Conservation (phyloP, 2,888 invertebrate genomes). For the Cheilosia soror region DNA sequence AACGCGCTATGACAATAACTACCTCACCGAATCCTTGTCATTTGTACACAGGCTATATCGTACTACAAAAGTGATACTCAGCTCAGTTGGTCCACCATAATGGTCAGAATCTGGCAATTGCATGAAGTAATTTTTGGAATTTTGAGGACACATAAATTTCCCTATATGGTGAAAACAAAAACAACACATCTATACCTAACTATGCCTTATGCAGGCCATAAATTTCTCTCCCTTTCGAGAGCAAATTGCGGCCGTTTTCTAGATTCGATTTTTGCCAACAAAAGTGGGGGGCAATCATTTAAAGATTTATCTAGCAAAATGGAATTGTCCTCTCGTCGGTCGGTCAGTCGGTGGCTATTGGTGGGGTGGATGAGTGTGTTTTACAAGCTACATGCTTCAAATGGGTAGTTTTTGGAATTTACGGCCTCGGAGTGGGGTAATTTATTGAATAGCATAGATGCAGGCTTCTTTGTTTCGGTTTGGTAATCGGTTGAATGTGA, state of each 20-base stretch:
- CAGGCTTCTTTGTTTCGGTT: slow-evolving; percentile 17
- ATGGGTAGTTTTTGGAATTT: slow-evolving; percentile 47
- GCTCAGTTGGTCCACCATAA: slow-evolving; percentile 15
- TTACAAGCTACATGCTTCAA: slow-evolving; percentile 60
- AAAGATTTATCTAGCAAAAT: slow-evolving; percentile 67
- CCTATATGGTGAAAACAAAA: slow-evolving; percentile 6
- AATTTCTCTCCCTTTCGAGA: slow-evolving; percentile 51
- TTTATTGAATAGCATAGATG: slow-evolving; percentile 56
- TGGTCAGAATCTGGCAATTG: slow-evolving; percentile 18
- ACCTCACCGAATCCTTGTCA: slow-evolving; percentile 21
- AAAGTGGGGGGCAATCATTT: slow-evolving; percentile 64
- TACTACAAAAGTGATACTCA: slow-evolving; percentile 39
- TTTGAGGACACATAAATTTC: slow-evolving; percentile 47
- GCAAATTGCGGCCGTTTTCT: slow-evolving; percentile 57
- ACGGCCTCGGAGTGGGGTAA: slow-evolving; percentile 1
- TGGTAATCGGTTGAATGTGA: slow-evolving; percentile 30
- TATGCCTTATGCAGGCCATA: slow-evolving; percentile 47
- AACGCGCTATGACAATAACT: slow-evolving; percentile 11
- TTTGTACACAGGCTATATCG: slow-evolving; percentile 39
- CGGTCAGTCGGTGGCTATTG: background rate
- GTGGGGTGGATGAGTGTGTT: slow-evolving; percentile 58
- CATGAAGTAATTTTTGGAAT: slow-evolving; percentile 41
- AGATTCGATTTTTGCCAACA: slow-evolving; percentile 61
- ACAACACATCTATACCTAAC: slow-evolving; percentile 4
- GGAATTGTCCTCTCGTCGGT: slow-evolving; percentile 33